These are phyloP conservation scores for Drosophila nannoptera DNA, from an alignment of 1,140 invertebrate species.

Conservation along the genomic window DNA sequence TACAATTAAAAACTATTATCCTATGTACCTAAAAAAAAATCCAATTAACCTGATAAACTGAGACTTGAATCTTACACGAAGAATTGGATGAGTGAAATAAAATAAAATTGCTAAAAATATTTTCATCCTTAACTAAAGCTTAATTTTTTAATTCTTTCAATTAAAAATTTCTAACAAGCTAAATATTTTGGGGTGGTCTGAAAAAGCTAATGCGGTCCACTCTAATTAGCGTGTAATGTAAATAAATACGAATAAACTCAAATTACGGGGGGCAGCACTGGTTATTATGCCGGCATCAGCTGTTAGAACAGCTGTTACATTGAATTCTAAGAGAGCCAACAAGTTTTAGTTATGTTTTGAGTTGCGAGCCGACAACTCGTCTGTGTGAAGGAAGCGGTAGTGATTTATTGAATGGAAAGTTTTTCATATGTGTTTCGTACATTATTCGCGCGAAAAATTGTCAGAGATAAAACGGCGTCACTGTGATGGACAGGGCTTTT, in stretches of 20 bases:
- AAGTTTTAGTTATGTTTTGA: conserved; percentile 31
- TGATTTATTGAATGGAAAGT: conserved; percentile 28
- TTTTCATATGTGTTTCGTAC: not conserved
- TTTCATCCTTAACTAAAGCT: not conserved
- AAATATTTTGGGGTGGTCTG: not conserved
- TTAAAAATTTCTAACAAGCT: not conserved
- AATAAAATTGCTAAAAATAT: too few relatives aligned
- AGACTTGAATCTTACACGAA: not conserved
- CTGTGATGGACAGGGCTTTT: not conserved
- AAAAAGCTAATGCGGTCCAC: not conserved
- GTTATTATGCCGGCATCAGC: conserved; percentile 12
- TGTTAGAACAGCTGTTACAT: conserved; percentile 25
- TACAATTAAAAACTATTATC: not conserved
- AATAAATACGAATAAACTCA: not conserved
- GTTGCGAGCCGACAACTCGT: conserved; percentile 3
- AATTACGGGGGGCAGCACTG: conserved; percentile 11
- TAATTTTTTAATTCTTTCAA: not conserved
- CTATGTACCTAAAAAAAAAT: conserved; percentile 2
- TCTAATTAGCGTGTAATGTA: conserved; percentile 10
- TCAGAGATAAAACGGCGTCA: not conserved
- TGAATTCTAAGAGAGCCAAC: conserved; percentile 4
- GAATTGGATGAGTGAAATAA: too few relatives aligned
- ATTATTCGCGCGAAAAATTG: conserved; percentile 1
- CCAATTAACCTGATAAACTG: not conserved
- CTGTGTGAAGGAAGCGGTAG: not conserved